Conservation (phyloP, 2,888 invertebrate species). For the Bruchidius siliquastri region DNA sequence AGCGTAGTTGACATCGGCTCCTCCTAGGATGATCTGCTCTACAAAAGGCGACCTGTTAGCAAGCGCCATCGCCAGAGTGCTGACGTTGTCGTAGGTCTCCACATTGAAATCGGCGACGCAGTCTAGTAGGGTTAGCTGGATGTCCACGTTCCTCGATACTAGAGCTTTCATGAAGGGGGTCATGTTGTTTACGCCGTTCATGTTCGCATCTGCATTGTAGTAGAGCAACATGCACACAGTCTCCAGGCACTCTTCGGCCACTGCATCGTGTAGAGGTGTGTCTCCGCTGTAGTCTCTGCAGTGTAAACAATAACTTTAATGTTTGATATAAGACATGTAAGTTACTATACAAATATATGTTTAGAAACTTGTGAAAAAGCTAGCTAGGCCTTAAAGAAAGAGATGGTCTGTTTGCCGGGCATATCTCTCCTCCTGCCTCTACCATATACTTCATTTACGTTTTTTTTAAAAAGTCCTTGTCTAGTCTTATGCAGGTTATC, state of each 20-base stretch:
- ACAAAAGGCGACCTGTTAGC: slow-evolving; percentile 25
- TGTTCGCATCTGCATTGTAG: slow-evolving; percentile 31
- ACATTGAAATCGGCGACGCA: slow-evolving; percentile 32
- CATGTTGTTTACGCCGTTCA: slow-evolving; percentile 22
- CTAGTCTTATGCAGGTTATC: too few relatives aligned
- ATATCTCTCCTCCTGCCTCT: too few relatives aligned
- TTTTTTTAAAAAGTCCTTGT: too few relatives aligned
- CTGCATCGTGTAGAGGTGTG: slow-evolving; percentile 32
- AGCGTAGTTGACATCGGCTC: slow-evolving; percentile 29
- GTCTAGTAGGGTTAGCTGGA: slow-evolving; percentile 27
- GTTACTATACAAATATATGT: too few relatives aligned
- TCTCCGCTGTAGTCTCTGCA: slow-evolving; percentile 25
- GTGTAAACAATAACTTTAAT: too few relatives aligned
- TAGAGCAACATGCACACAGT: slow-evolving; percentile 33
- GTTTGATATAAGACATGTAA: too few relatives aligned
- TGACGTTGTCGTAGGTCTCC: slow-evolving; percentile 24
- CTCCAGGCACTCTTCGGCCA: slow-evolving; percentile 24
- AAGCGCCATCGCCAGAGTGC: slow-evolving; percentile 26
- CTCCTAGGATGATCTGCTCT: slow-evolving; percentile 28
- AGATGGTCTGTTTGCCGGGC: too few relatives aligned
- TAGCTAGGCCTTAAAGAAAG: too few relatives aligned
- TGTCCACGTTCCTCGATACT: slow-evolving; percentile 18
- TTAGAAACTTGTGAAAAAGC: too few relatives aligned
- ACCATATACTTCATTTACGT: too few relatives aligned
- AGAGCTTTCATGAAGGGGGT: slow-evolving; percentile 34